Base-by-base conservation (phyloP, 2,797 vertebrate genomes). In the Thripadectes ignobilis region DNA sequence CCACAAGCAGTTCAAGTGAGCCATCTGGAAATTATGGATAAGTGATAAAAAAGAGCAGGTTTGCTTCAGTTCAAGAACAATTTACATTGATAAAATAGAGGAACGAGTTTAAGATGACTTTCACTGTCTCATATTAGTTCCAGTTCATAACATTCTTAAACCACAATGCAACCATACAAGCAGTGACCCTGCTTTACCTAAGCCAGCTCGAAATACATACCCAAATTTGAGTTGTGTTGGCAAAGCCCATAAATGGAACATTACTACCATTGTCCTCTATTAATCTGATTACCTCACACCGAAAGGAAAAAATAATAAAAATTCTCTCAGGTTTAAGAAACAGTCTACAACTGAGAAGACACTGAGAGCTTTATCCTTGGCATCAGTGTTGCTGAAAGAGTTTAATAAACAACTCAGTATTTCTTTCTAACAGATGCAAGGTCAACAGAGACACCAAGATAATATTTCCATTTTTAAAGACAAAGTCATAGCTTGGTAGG, bases 71-170 rank as follows among this genome's bases (percentile, higher is more conserved):
- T 93, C 59, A 75, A 84, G 73, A 88, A 67, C 6, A 22, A 84
- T 91, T 89, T 75, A 74, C 58, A 91, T 14, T 87, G 63, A 80
- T 74, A 93, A 89, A 95, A 94, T 24, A 43, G 11, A 80, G 68
- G 4, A 91, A 15, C 27, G 63, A 20, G 20, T 71, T 85, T 67
- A 71, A 45, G 16, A 32, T 62, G 15, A 68, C 30, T 85, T 91
- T 67, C 32, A 69, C 7, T 69, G n/a, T 73, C 7, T 62, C 45
- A 62, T 43, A 62, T 4, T 10, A 58, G 12, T 74, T 71, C 67
- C 12, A 54, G 17, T 71, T 71, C 66, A 39, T 19, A 71, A 39
- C 5, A 77, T 39, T 36, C 27, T 46, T 55, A 71, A 91, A 54
- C 13, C 49, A 65, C 91, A 92, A 59, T 16, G 21, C 7, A 66